Evolutionary conservation across 2,797 vertebrate species (phyloP).

Genomic region (Acanthiza pusilla): DNA sequence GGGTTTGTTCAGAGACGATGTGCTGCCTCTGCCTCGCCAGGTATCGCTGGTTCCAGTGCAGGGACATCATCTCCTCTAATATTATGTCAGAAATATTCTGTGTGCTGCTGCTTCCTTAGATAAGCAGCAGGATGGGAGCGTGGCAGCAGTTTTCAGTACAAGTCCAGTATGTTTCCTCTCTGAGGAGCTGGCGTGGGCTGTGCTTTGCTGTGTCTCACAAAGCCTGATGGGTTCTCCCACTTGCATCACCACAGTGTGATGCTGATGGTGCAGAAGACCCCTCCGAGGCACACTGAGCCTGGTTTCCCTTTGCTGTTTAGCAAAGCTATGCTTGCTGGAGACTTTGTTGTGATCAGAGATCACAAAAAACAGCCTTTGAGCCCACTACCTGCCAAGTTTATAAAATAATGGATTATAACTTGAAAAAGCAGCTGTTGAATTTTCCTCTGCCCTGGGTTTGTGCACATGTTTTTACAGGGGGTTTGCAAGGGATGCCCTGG

Average conservation of each 20-base stretch:
- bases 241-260: fast-evolving
- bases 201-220: background rate
- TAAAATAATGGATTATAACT: background rate
- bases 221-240: background rate
- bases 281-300: background rate
- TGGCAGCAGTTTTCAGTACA: background rate
- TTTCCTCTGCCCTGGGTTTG: background rate
- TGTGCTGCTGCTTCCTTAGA: background rate
- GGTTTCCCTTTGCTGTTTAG: background rate
- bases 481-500: background rate
- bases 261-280: background rate
- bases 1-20: background rate
- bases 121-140: background rate
- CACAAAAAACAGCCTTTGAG: background rate
- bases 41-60: background rate
- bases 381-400: background rate
- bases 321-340: background rate
- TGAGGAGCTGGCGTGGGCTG: fast-evolving
- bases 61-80: background rate
- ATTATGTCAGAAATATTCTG: background rate
- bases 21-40: background rate
- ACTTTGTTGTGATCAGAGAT: background rate
- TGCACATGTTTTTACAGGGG: background rate
- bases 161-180: background rate
- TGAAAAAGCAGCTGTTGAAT: background rate